Evolutionary conservation across 2,113 vertebrate genomes (phyloP), one percentile per base, ranked within the genome.

Genomic region (Pelusios castaneus): DNA sequence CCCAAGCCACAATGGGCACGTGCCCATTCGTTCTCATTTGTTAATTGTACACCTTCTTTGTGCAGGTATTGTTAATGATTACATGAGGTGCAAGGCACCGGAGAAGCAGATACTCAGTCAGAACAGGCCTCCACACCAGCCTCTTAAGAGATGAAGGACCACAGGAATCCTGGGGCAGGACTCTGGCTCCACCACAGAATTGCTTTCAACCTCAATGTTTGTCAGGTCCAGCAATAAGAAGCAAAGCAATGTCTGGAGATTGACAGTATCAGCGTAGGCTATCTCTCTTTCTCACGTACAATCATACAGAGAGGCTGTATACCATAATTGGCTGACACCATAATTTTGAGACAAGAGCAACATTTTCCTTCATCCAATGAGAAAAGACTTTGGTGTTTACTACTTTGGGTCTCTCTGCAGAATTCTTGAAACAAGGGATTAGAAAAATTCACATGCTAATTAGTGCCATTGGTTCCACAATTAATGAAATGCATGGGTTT

Each of bases 401-500:
- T 29, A 16, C 1, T n/a, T 83, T 70, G 55, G 90, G 54, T 1
- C 63, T 8, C 41, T 55, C 88, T 87, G 4, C 31, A 0, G 60
- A 51, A 52, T 80, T 80, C 78, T 31, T 7, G 19, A 76, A 91
- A 95, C 87, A 47, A 86, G 87, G 90, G 14, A 70, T 27, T 95
- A 94, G 84, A 95, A 85, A 93, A 95, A 95, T 93, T 80, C 76
- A 60, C 80, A 92, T 88, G 93, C 82, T 96, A 92, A 97, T 96
- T 83, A 91, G 51, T 1, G 54, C 67, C 91, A 84, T 77, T 95
- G 81, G 87, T 84, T 90, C 90, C 54, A 84, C 52, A 14, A 78
- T 27, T 58, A 93, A 96, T 95, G 94, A 96, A 96, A 96, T 67
- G 58, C 24, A 10, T 2, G 70, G 63, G 87, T 90, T 93, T 38